Base-by-base conservation (phyloP, 1,140 invertebrate species). In the Danaus plexippus region DNA sequence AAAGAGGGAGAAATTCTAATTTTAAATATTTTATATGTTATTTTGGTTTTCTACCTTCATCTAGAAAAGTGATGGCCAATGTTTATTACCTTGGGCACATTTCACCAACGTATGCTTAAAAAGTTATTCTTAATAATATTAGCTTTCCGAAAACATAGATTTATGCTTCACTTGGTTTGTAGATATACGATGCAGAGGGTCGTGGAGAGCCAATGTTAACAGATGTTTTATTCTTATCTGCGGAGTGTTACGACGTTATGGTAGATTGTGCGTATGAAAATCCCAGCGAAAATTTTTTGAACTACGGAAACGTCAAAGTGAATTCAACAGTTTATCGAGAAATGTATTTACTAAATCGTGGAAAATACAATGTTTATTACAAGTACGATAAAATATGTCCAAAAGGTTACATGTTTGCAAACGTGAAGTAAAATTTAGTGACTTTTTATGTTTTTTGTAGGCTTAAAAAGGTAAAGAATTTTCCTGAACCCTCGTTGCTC, bases 271-370 rank as follows among this genome's bases (percentile, higher is more conserved):
- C 78, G 9, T 78, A 78, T 50, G 80, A 83, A 13, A 76, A 81
- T 47, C 67, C 72, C 0, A 64, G 42, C 9, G 76, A 85, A 54
- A 83, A 68, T 47, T 80, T 63, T 43, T 67, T 87, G 3, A 76
- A 87, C 48, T 87, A 79, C 54, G 84, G 84, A 13, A 80, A 87
- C 49, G 84, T 87, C 9, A 87, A 87, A 75, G 80, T 87, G 13
- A 85, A 85, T 54, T 84, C 84, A 0, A 80, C 76, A 0, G 73
- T 77, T 11, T 44, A 61, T 5, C 56, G 71, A 49, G 72, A 77
- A 64, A 75, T 87, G 76, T 82, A 75, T 64, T 63, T 87, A 18
- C 55, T 83, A 9, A 87, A 87, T 68, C 59, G 75, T 40, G 84
- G 84, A 12, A 82, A 77, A 84, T 87, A 87, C 56, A 84, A 75